A percentile compares a stretch with the other conserved stretches of the same genome.
Conservation (phyloP, 2,888 invertebrate genomes). For the Nomada flava region DNA sequence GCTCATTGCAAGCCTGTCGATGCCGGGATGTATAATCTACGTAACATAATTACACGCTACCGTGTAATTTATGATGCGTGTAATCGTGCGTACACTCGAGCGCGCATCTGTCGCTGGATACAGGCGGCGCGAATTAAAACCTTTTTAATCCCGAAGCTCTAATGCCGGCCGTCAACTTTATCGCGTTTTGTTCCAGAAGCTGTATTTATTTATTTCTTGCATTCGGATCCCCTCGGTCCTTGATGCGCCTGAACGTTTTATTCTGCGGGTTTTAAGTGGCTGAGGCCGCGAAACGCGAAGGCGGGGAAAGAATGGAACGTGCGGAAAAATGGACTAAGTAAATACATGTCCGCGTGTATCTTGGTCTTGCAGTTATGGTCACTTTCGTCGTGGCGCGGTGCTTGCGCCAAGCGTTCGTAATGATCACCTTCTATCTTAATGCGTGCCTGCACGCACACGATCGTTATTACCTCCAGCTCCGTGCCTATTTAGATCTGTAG, state of each 20-base stretch:
- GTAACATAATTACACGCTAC: conserved; percentile 58
- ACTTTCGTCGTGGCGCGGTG: background rate
- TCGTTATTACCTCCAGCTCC: conserved; percentile 25
- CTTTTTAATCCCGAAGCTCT: conserved; percentile 3
- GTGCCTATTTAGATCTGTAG: conserved; percentile 27
- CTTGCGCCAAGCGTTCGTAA: conserved; percentile 4
- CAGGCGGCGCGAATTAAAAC: conserved; percentile 2
- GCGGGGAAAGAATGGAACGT: background rate
- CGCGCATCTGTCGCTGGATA: conserved; percentile 16
- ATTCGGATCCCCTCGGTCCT: background rate
- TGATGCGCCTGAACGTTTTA: too few relatives aligned
- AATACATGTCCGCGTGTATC: background rate
- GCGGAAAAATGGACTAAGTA: background rate
- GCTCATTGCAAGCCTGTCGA: conserved; percentile 36
- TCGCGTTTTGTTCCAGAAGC: background rate
- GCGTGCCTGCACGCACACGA: conserved; percentile 7
- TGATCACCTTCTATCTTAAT: conserved; percentile 25
- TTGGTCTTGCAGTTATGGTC: background rate
- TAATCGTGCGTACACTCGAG: conserved; percentile 19
- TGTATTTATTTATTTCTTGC: background rate
- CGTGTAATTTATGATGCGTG: conserved; percentile 48
- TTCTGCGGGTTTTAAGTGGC: too few relatives aligned
- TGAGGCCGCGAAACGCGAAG: background rate
- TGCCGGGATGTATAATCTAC: conserved; percentile 57
- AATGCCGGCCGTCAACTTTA: background rate